Evolutionary conservation across 1,140 invertebrate species (phyloP).

Genomic region (Dendrolimus punctatus): DNA sequence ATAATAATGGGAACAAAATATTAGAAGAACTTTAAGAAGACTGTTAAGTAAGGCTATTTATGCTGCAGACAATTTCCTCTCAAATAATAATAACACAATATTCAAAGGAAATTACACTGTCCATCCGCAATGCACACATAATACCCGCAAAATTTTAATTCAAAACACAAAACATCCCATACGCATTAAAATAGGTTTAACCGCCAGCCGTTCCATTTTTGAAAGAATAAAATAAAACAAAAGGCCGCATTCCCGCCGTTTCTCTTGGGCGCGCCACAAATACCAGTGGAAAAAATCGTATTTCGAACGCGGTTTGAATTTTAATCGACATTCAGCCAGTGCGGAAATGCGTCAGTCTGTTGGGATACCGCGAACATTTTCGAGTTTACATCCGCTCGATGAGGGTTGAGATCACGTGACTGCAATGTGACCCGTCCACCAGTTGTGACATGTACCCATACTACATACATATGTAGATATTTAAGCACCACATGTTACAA

Average conservation of each 20-base stretch:
- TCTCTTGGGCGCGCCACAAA: slow-evolving; percentile 64
- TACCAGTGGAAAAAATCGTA: slow-evolving; percentile 68
- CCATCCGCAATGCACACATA: slow-evolving; percentile 35
- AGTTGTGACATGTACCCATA: slow-evolving; percentile 23
- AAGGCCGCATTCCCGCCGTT: slow-evolving; percentile 64
- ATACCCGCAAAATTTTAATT: slow-evolving; percentile 57
- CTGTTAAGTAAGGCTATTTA: not conserved
- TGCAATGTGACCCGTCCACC: slow-evolving; percentile 17
- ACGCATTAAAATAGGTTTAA: slow-evolving; percentile 70
- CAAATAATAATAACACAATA: slow-evolving; percentile 12
- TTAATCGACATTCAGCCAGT: slow-evolving; percentile 67
- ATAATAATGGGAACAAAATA: too few relatives aligned
- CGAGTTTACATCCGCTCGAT: slow-evolving; percentile 37
- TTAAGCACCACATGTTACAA: not conserved
- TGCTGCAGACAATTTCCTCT: slow-evolving; percentile 5
- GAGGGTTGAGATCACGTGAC: slow-evolving; percentile 9
- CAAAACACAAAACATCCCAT: slow-evolving; percentile 58
- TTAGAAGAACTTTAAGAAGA: not conserved
- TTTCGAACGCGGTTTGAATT: slow-evolving; percentile 71
- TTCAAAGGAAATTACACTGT: slow-evolving; percentile 62
- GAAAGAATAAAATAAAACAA: slow-evolving; percentile 66
- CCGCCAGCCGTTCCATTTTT: slow-evolving; percentile 63
- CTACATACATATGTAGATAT: slow-evolving; percentile 2
- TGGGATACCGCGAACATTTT: slow-evolving; percentile 34
- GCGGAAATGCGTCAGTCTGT: slow-evolving; percentile 19